Conservation (phyloP, 1,140 invertebrate species). For the Drosophila carrolli region DNA sequence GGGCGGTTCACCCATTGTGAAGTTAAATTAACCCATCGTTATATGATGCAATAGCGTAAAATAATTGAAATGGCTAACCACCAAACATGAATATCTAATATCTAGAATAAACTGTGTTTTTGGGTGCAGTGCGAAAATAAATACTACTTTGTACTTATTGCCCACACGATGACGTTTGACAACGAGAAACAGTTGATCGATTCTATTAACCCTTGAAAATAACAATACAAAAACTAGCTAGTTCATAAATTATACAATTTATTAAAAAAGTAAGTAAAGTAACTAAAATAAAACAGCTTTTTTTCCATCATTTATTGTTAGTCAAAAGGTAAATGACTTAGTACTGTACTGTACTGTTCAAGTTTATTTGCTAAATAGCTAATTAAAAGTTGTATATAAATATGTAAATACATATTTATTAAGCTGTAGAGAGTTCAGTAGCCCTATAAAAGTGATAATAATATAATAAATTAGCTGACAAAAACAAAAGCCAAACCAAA, state of each 20-base stretch:
- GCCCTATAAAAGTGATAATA: no score
- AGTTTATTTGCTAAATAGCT: background rate
- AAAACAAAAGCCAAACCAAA: background rate
- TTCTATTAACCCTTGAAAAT: conserved; percentile 13
- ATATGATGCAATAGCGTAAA: conserved; percentile 31
- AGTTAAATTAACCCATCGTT: conserved; percentile 11
- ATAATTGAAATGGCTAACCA: conserved; percentile 2
- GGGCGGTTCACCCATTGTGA: conserved; percentile 29
- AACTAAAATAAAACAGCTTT: no score
- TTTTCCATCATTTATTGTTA: no score
- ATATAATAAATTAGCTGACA: no score
- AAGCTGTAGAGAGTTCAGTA: no score
- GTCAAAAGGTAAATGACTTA: no score
- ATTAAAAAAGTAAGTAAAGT: no score
- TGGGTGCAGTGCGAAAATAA: conserved; percentile 25
- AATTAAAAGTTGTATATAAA: no score
- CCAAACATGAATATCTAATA: conserved; percentile 30
- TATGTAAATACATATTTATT: no score
- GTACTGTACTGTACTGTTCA: no score
- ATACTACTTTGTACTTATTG: conserved; percentile 6
- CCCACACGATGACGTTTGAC: conserved; percentile 19
- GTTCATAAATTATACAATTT: background rate
- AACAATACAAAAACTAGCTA: background rate
- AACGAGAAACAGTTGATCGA: conserved; percentile 23
- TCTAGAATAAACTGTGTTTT: conserved; percentile 27